These are phyloP conservation scores for Brachystomella parvula DNA, from an alignment of 1,140 invertebrate genomes.

Conservation along the genomic window DNA sequence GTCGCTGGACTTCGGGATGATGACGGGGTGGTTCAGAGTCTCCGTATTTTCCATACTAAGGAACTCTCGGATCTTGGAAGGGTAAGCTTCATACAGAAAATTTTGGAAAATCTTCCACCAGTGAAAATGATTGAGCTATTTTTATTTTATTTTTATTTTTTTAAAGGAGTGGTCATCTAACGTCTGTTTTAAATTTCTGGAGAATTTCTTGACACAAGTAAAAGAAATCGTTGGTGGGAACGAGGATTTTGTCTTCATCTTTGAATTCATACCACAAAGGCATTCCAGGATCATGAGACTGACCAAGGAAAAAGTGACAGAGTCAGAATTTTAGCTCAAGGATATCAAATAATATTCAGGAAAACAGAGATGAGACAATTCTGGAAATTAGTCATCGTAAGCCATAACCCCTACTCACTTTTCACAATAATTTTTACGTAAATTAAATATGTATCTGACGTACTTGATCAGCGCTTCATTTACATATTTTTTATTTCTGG, in stretches of 20 bases:
- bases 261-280: constrained; percentile 23
- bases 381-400: too few species aligned
- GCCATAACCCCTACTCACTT: too few species aligned
- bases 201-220: constrained; percentile 25
- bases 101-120: background rate
- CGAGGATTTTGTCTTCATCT: constrained; percentile 23
- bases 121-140: background rate
- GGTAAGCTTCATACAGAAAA: constrained; percentile 14
- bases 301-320: background rate
- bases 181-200: constrained; percentile 37
- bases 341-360: constrained; percentile 1
- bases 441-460: too few species aligned
- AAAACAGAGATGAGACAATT: too few species aligned
- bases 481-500: too few species aligned
- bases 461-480: too few species aligned
- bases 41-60: constrained; percentile 20
- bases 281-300: background rate
- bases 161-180: constrained; percentile 31
- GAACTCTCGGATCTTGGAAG: constrained; percentile 24
- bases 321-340: background rate
- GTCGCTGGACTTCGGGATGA: constrained; percentile 34
- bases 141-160: background rate
- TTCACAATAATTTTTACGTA: too few species aligned
- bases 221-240: constrained; percentile 23
- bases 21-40: constrained; percentile 29